A percentile compares a stretch with the other conserved stretches of the same genome.
Evolutionary conservation across 2,113 vertebrate genomes (phyloP).

Genomic region (Gallinago media): DNA sequence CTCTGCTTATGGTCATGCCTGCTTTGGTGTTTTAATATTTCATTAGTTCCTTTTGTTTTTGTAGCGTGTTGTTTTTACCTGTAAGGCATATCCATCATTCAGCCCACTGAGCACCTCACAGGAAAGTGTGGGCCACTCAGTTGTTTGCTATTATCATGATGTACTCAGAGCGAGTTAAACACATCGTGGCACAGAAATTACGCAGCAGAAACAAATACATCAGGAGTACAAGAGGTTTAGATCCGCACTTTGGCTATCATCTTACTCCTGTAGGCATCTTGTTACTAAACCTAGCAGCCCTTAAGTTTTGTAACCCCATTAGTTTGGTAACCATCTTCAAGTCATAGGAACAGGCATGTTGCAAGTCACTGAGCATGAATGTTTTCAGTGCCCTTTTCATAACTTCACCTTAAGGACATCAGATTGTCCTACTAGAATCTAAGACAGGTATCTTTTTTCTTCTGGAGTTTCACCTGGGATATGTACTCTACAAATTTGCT

Average conservation of each 20-base stretch:
- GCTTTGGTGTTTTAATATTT: constrained; percentile 46
- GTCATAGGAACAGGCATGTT: rapidly evolving
- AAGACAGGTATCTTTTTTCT: neutral
- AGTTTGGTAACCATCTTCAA: neutral
- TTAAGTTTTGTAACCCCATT: neutral
- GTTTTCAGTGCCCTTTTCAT: neutral
- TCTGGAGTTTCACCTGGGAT: neutral
- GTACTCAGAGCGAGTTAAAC: neutral
- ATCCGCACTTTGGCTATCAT: neutral
- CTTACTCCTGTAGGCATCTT: neutral
- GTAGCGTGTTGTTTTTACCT: constrained; percentile 14
- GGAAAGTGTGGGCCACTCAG: neutral
- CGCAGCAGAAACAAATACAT: neutral
- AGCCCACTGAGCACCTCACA: neutral
- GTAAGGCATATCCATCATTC: neutral
- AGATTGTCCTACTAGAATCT: neutral
- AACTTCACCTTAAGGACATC: neutral
- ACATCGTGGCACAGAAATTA: neutral
- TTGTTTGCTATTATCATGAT: neutral
- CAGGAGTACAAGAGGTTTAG: neutral
- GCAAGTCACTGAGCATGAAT: neutral
- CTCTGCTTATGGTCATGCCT: constrained; percentile 33
- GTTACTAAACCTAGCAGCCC: neutral
- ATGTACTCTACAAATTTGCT: neutral
- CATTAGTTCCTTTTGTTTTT: constrained; percentile 33